These are phyloP conservation scores for Psittacula derbiana DNA, from an alignment of 2,797 vertebrate genomes.

Conservation along the genomic window DNA sequence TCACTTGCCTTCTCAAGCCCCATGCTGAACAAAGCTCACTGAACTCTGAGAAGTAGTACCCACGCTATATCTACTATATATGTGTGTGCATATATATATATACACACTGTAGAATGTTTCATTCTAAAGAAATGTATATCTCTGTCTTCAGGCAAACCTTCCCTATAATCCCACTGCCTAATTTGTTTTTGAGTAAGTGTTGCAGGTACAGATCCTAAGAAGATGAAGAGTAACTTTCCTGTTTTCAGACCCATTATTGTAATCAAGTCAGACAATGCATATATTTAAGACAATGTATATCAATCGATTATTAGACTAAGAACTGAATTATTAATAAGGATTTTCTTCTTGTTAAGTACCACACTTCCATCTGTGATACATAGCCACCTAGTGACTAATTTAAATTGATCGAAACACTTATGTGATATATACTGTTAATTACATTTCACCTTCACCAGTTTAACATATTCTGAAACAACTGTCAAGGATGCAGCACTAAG, in stretches of 20 bases:
- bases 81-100: too few relatives aligned
- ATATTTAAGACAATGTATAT: constrained; percentile 7
- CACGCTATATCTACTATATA: accelerated
- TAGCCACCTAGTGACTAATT: constrained; percentile 49
- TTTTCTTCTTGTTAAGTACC: constrained; percentile 40
- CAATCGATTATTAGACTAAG: constrained; percentile 12
- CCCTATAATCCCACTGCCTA: not conserved
- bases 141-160: not conserved
- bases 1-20: not conserved
- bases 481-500: not conserved
- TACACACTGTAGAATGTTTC: not conserved
- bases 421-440: constrained; percentile 47
- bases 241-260: not conserved
- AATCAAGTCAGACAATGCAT: not conserved
- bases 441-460: constrained; percentile 30
- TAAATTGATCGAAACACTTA: constrained; percentile 51
- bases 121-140: not conserved
- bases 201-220: not conserved
- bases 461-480: constrained; percentile 14
- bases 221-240: not conserved
- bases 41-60: not conserved
- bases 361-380: constrained; percentile 42
- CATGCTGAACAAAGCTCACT: not conserved
- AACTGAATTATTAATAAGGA: constrained; percentile 41
- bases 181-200: not conserved